A percentile compares a stretch with the other conserved stretches of the same genome.
Evolutionary conservation across 2,888 invertebrate genomes (phyloP).

Genomic region (Ophioninae sp.): DNA sequence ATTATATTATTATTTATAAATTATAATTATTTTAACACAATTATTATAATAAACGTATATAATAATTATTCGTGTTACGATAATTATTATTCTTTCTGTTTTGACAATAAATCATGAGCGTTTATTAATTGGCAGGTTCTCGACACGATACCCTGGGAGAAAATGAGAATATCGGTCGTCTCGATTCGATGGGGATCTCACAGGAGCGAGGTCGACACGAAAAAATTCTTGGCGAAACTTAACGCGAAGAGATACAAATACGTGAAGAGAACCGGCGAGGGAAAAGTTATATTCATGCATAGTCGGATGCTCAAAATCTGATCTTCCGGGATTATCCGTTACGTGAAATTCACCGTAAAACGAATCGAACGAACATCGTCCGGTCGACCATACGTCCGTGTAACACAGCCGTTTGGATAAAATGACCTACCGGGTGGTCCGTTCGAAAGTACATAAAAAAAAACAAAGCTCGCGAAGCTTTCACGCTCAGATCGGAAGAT

Average conservation of each 20-base stretch:
- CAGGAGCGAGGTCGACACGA: constrained; percentile 76
- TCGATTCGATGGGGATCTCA: constrained; percentile 78
- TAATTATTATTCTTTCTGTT: too few species aligned
- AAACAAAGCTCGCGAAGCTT: not conserved
- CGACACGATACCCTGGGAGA: constrained; percentile 79
- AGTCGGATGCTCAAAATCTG: constrained; percentile 75
- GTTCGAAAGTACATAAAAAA: not conserved
- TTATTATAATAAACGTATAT: too few species aligned
- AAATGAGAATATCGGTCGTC: constrained; percentile 76
- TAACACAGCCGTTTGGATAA: not conserved
- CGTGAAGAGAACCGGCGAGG: constrained; percentile 71
- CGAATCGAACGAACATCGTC: not conserved
- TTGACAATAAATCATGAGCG: not conserved
- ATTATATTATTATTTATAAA: too few species aligned
- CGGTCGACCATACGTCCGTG: not conserved
- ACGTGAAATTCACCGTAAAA: not conserved
- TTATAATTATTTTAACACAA: too few species aligned
- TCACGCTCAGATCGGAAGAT: too few species aligned
- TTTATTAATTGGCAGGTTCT: constrained; percentile 71
- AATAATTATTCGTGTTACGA: too few species aligned
- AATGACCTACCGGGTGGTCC: not conserved
- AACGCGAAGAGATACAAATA: constrained; percentile 73
- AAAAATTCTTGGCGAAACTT: constrained; percentile 75
- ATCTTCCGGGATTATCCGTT: constrained; percentile 37
- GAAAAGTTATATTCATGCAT: constrained; percentile 77